Conservation (phyloP, 2,888 invertebrate genomes). For the Microchrysa polita region DNA sequence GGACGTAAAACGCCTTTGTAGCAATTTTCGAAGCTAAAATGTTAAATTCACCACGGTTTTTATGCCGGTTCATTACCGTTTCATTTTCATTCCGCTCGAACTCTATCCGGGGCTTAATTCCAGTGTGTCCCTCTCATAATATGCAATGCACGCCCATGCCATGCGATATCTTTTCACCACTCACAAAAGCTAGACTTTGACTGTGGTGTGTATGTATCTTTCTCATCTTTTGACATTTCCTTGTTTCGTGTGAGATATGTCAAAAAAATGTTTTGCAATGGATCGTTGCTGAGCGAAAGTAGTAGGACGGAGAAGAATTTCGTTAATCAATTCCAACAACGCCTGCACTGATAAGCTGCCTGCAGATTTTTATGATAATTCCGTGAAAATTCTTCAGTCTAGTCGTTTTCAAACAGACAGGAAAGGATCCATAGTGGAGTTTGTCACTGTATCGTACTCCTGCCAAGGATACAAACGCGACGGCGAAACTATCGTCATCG, state of each 20-base stretch:
- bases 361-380: too few species aligned
- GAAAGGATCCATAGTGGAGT: too few species aligned
- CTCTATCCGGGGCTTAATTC: too few species aligned
- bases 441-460: background rate
- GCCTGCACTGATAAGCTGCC: slow-evolving; percentile 9
- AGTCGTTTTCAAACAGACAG: too few species aligned
- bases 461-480: slow-evolving; percentile 1
- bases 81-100: too few species aligned
- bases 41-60: too few species aligned
- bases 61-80: too few species aligned
- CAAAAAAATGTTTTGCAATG: slow-evolving; percentile 43
- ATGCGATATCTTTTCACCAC: background rate
- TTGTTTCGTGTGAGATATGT: slow-evolving; percentile 7
- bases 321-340: slow-evolving; percentile 14
- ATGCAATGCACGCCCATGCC: background rate
- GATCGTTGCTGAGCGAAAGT: slow-evolving; percentile 21
- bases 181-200: slow-evolving; percentile 8
- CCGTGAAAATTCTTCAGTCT: too few species aligned
- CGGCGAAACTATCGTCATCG: background rate
- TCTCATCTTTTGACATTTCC: slow-evolving; percentile 12
- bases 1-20: too few species aligned
- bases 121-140: too few species aligned
- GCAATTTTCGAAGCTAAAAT: too few species aligned
- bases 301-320: background rate
- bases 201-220: too few species aligned